Base-by-base conservation (phyloP, 2,113 vertebrate genomes). In the Dipodomys ordii region DNA sequence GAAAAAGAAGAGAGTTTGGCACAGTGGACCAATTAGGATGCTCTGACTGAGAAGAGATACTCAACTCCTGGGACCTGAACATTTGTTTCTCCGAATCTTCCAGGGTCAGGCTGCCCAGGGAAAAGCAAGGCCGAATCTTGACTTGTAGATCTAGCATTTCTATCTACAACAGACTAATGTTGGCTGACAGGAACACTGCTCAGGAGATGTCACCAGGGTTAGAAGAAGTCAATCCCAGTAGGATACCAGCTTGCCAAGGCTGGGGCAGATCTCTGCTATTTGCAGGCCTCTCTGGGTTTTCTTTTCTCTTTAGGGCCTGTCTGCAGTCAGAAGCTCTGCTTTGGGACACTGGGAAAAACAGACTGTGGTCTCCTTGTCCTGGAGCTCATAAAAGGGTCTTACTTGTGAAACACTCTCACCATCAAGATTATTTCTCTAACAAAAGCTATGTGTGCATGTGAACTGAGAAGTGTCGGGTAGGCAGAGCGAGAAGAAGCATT, bases 61-160 rank as follows among this genome's bases (percentile, higher is more conserved):
- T n/a, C 16, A 23, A 69, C 97, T 88, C 88, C 77, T 88, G 91
- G 95, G 97, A 93, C 32, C 74, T 30, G 69, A 72, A 74, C 65
- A 1, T 73, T 82, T 85, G 94, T 78, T 85, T 62, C n/a, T 83
- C 71, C 57, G 80, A 65, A 44, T 89, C 84, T 83, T 88, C 12
- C 62, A 62, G 30, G 28, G 67, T 64, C 92, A 80, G 76, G 85
- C 39, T 67, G 6, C 49, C 46, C 32, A 68, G 72, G 76, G 83
- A 74, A 46, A 68, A 92, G 68, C 22, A 88, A 68, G 1, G 2
- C 18, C 82, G 64, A 18, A 6, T 44, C 65, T 32, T 49, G 25
- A 39, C 49, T 82, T 62, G 44, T 44, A 69, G 78, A 60, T 23
- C 32, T 46, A 12, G 65, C 93, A 39, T 15, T 83, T 81, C 79